Percentiles rank a stretch among this genome's conserved stretches.
Evolutionary conservation across 1,140 invertebrate species (phyloP).

Genomic region (Hestina assimilis): DNA sequence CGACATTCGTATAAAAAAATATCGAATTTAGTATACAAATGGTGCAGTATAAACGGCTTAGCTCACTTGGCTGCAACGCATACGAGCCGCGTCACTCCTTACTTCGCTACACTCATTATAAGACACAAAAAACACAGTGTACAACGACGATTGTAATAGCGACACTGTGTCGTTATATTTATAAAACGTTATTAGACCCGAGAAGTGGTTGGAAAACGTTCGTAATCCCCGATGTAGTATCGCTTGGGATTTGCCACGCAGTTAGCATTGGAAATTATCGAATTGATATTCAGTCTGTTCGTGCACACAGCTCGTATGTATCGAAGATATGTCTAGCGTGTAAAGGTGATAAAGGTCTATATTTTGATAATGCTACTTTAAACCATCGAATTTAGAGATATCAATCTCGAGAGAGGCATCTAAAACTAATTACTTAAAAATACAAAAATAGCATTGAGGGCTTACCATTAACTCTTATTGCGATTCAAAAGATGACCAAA

Average conservation of each 20-base stretch:
- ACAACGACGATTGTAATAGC: slow-evolving; percentile 7
- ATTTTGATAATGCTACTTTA: no score
- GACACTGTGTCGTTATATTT: slow-evolving; percentile 15
- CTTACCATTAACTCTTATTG: no score
- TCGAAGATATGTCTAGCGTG: slow-evolving; percentile 26
- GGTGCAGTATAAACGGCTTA: slow-evolving; percentile 1
- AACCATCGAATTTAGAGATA: no score
- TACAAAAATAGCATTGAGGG: no score
- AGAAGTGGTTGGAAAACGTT: slow-evolving; percentile 31
- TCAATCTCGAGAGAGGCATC: no score
- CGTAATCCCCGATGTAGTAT: slow-evolving; percentile 38
- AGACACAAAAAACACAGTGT: slow-evolving; percentile 26
- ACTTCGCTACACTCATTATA: not conserved
- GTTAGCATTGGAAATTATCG: slow-evolving; percentile 46
- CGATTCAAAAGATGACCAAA: no score
- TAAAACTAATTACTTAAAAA: no score
- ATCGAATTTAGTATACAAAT: not conserved
- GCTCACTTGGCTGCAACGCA: slow-evolving; percentile 35
- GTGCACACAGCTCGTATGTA: slow-evolving; percentile 25
- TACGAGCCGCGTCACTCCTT: slow-evolving; percentile 16
- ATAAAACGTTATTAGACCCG: not conserved
- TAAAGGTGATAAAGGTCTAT: slow-evolving; percentile 18
- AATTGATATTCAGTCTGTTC: slow-evolving; percentile 42
- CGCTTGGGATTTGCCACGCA: slow-evolving; percentile 44
- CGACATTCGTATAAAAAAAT: not conserved